A percentile compares a stretch with the other conserved stretches of the same genome.
Evolutionary conservation across 1,140 invertebrate species (phyloP).

Genomic region (Tachypleus tridentatus): DNA sequence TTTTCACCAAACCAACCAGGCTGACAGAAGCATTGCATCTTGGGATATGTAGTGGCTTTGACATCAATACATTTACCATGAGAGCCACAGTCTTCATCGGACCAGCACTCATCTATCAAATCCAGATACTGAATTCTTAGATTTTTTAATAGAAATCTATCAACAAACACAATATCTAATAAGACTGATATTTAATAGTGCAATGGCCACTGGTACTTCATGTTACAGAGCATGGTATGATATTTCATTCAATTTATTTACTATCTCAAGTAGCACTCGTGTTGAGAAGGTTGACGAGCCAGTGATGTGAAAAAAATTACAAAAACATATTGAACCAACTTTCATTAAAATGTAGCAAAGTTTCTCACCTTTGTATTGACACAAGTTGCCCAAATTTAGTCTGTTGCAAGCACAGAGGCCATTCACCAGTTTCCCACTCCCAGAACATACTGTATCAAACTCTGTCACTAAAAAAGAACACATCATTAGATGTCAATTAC

Average conservation of each 20-base stretch:
- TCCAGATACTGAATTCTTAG: background rate
- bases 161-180: too few species aligned
- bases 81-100: constrained; percentile 67
- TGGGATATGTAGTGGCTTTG: constrained; percentile 61
- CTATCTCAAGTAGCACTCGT: too few species aligned
- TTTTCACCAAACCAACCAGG: constrained; percentile 56
- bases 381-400: constrained; percentile 62
- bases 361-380: constrained; percentile 56
- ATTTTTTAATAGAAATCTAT: too few species aligned
- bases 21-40: constrained; percentile 76
- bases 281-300: too few species aligned
- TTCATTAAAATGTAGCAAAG: background rate
- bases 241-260: too few species aligned
- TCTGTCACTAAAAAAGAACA: constrained; percentile 39
- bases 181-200: too few species aligned
- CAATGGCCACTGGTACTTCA: too few species aligned
- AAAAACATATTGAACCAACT: background rate
- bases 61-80: constrained; percentile 71
- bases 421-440: constrained; percentile 60
- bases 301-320: background rate
- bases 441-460: constrained; percentile 67
- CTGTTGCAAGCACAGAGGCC: constrained; percentile 53
- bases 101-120: constrained; percentile 46
- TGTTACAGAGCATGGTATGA: too few species aligned
- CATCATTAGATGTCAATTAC: constrained; percentile 3